Conservation (phyloP, 2,113 vertebrate genomes). For the Procavia capensis region DNA sequence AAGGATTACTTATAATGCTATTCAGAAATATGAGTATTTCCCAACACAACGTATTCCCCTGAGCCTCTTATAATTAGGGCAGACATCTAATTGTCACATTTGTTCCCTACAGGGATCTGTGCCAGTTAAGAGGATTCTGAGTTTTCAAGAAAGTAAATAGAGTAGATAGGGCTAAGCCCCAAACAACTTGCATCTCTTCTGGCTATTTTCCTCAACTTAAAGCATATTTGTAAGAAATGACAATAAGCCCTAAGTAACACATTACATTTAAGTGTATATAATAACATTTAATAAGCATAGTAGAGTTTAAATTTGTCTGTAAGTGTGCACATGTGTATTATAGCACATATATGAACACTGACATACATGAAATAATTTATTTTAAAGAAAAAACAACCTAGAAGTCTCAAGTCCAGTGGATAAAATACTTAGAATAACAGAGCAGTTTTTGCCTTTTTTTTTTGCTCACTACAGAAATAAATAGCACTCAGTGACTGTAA, state of each 20-base stretch:
- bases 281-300: neutral
- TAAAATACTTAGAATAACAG: neutral
- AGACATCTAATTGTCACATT: constrained; percentile 83
- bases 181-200: neutral
- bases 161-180: neutral
- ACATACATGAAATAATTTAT: neutral
- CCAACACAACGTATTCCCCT: constrained; percentile 80
- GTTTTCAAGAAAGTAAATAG: neutral
- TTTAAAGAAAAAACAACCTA: neutral
- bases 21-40: constrained; percentile 81
- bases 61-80: constrained; percentile 85
- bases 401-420: neutral
- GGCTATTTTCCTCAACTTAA: constrained; percentile 23
- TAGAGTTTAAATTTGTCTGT: neutral
- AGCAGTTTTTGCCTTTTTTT: neutral
- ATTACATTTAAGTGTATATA: neutral
- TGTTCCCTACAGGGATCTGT: constrained; percentile 81
- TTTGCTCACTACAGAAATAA: neutral
- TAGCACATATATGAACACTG: neutral
- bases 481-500: constrained; percentile 11
- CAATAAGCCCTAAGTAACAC: neutral
- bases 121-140: constrained; percentile 82
- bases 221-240: neutral
- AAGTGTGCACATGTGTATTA: neutral
- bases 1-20: constrained; percentile 49